Evolutionary conservation across 53 echinoderm and acorn worm species (phyloP).

Genomic region (Zoroaster sp.): DNA sequence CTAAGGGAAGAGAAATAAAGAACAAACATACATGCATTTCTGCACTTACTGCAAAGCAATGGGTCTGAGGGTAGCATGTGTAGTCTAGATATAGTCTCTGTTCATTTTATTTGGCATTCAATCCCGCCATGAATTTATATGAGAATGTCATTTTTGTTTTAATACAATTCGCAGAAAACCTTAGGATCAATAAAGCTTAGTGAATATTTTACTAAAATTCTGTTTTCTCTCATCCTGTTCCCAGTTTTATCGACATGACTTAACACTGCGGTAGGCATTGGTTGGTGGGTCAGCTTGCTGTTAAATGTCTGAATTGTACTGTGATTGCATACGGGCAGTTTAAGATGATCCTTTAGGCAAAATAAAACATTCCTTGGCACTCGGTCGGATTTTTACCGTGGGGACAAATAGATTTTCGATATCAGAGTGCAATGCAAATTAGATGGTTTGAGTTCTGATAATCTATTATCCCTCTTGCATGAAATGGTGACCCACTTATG

Average conservation of each 20-base stretch:
- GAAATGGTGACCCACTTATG: neutral
- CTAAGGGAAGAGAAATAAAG: neutral
- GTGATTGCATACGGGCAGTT: neutral
- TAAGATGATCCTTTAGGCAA: neutral
- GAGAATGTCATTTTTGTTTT: too few species aligned
- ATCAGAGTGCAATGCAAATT: constrained; percentile 37
- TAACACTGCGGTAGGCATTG: neutral
- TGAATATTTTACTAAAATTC: too few species aligned
- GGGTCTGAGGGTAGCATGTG: too few species aligned
- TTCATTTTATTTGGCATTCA: too few species aligned
- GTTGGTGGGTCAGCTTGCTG: neutral
- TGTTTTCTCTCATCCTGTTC: too few species aligned
- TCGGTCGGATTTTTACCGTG: neutral
- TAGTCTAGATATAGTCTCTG: too few species aligned
- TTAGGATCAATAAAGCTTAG: too few species aligned
- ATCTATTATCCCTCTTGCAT: constrained; percentile 8
- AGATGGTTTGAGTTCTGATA: constrained; percentile 12
- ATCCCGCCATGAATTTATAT: too few species aligned
- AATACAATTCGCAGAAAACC: too few species aligned
- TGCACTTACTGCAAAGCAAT: too few species aligned
- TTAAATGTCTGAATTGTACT: neutral
- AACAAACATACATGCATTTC: too few species aligned
- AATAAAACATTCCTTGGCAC: neutral
- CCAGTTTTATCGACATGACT: too few species aligned
- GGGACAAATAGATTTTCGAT: constrained; percentile 45